Conservation (phyloP, 2,797 vertebrate genomes). For the Pteronotus mesoamericanus region DNA sequence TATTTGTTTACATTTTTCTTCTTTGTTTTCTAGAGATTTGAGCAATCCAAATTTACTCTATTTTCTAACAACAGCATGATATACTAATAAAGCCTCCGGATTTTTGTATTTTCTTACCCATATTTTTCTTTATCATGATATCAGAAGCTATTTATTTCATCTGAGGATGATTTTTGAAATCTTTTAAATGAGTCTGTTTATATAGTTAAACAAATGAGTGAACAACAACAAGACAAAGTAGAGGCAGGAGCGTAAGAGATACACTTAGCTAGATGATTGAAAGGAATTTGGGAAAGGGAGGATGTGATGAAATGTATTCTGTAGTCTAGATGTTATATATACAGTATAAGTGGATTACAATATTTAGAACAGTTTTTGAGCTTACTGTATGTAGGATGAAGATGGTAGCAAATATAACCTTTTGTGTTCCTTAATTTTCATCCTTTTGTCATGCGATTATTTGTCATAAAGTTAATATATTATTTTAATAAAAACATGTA, state of each 20-base stretch:
- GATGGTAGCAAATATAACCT: background rate
- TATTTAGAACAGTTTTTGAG: background rate
- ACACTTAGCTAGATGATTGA: background rate
- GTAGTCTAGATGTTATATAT: background rate
- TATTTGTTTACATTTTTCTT: constrained; percentile 5
- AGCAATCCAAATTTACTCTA: background rate
- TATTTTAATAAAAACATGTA: background rate
- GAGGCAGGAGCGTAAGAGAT: background rate
- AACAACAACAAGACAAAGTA: background rate
- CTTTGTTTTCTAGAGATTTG: background rate
- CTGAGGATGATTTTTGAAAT: background rate
- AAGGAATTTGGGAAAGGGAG: background rate
- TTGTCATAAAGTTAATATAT: background rate
- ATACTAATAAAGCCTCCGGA: background rate
- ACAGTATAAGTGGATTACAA: background rate
- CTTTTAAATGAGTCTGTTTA: background rate
- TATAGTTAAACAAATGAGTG: background rate
- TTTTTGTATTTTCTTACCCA: background rate
- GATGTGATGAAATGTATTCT: background rate
- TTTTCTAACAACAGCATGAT: background rate
- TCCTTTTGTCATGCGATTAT: background rate
- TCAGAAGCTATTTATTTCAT: background rate
- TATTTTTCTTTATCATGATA: background rate
- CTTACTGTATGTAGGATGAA: background rate
- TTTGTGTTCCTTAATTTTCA: background rate